These are phyloP conservation scores for Mesopsocus fuscifrons DNA, from an alignment of 2,888 invertebrate species.

Conservation along the genomic window DNA sequence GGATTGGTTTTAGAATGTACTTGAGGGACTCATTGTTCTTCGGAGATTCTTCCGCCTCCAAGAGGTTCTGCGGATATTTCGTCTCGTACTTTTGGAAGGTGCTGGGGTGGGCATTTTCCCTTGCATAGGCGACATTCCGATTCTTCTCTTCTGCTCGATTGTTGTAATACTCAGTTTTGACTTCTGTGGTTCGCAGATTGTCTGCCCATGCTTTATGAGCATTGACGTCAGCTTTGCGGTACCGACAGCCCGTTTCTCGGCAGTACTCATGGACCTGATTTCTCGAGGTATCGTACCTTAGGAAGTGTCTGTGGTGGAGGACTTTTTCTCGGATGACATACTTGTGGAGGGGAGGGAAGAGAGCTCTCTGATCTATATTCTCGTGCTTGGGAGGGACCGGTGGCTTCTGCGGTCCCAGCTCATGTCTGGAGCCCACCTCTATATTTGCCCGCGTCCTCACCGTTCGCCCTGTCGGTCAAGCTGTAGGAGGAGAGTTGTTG, in stretches of 20 bases:
- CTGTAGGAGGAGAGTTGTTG: slow-evolving; percentile 1
- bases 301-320: slow-evolving; percentile 4
- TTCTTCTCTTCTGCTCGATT: background rate
- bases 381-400: too few relatives aligned
- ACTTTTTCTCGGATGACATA: slow-evolving; percentile 3
- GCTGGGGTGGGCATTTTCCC: background rate
- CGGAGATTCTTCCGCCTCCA: background rate
- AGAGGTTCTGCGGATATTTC: background rate
- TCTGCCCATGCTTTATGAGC: background rate
- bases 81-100: background rate
- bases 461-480: slow-evolving; percentile 9
- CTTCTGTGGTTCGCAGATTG: slow-evolving; percentile 3
- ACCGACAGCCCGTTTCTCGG: background rate
- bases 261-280: slow-evolving; percentile 7
- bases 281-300: slow-evolving; percentile 1
- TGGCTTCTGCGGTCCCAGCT: too few relatives aligned
- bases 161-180: background rate
- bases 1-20: slow-evolving; percentile 2
- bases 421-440: background rate
- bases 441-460: background rate
- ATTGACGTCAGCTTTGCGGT: background rate
- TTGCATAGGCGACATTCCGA: background rate
- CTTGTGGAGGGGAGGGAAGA: slow-evolving; percentile 5
- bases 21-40: background rate
- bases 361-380: too few relatives aligned